Evolutionary conservation across 1,140 invertebrate genomes (phyloP), one percentile per base, ranked within the genome.

Genomic region (Scaptomyza montana): DNA sequence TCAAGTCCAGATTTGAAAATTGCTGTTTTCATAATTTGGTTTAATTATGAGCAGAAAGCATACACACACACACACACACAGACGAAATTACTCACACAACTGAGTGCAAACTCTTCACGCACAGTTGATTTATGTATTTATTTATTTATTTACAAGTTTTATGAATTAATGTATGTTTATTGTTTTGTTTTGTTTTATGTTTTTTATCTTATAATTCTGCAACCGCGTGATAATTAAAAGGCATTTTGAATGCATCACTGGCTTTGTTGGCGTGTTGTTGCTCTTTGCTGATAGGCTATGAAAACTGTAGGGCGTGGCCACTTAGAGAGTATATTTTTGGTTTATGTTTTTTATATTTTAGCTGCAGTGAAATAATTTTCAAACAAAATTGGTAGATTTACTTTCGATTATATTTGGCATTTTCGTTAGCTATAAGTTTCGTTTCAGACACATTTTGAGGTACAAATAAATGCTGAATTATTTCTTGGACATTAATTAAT

Each of bases 151-250:
- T 59, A 60, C 47, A 50, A 21, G 30, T 47, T 36, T 53, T 55
- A 67, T 55, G 36, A 9, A 36, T 41, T 33, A 46, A n/a, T 28
- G 33, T 45, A 41, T 57, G 13, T 13, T 13, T 33, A 21, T 51
- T 33, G 28, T 16, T 9, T 59, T 41, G 43, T 49, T 59, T 53
- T 10, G 54, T 21, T 57, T 50, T 66, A 56, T 61, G 30, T 54
- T 49, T 56, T 36, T n/a, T 62, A 39, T 67, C 9, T 16, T 46
- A 45, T 50, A 30, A 4, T 33, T 54, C 19, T 36, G 33, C 50
- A 56, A 63, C 54, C 50, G 60, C 77, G 80, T 86, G 77, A 75
- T 85, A 80, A 86, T 86, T 85, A 73, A 80, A 74, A 80, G 74
- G 74, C 71, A 86, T 77, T 85, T 78, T 55, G 55, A 74, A 78